Conservation (phyloP, 2,113 vertebrate species). For the Salvator merianae region DNA sequence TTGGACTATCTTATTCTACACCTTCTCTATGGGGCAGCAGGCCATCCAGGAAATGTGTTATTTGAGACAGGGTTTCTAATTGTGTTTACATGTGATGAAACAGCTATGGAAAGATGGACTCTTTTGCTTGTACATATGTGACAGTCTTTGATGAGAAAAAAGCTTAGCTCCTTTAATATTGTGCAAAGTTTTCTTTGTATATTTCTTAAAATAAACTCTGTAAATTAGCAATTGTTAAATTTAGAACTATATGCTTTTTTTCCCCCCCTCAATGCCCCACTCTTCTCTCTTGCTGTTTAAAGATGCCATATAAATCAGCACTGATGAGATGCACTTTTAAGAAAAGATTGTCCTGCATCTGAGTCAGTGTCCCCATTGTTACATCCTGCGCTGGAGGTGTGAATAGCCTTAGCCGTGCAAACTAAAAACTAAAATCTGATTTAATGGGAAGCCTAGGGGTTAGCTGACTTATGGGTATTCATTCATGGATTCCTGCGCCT, state of each 20-base stretch:
- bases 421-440: too few species aligned
- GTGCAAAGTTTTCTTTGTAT: constrained; percentile 60
- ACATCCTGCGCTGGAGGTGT: too few species aligned
- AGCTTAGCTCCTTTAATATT: constrained; percentile 37
- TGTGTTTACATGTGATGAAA: constrained; percentile 62
- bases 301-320: too few species aligned
- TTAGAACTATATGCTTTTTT: fast-evolving
- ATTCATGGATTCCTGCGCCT: too few species aligned
- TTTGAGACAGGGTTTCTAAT: constrained; percentile 1
- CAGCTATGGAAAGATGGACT: constrained; percentile 43
- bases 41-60: background rate
- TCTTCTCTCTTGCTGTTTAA: background rate
- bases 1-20: background rate
- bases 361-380: too few species aligned
- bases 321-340: too few species aligned
- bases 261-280: background rate
- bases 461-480: too few species aligned
- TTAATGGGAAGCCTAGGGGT: too few species aligned
- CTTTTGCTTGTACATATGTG: constrained; percentile 70
- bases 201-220: constrained; percentile 73
- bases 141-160: constrained; percentile 29
- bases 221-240: constrained; percentile 8
- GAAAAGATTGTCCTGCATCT: too few species aligned
- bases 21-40: constrained; percentile 22
- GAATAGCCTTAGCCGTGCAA: too few species aligned